Conservation (phyloP, 2,113 vertebrate genomes). For the Acrocephalus kingi region DNA sequence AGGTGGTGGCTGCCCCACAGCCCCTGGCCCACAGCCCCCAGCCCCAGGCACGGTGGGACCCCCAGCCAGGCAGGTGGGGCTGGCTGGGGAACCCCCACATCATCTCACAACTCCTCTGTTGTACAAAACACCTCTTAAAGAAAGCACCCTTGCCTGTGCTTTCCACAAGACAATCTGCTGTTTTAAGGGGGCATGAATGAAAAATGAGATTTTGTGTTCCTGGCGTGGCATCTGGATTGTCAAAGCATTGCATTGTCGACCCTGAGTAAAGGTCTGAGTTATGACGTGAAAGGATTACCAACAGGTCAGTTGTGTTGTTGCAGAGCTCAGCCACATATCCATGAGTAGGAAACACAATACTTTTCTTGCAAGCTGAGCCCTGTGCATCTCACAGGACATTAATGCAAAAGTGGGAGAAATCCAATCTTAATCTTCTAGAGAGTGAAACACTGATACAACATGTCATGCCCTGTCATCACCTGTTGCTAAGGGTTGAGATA, state of each 20-base stretch:
- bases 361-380: neutral
- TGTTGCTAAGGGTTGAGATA: constrained; percentile 49
- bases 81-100: accelerated
- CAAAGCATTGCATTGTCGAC: neutral
- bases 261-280: neutral
- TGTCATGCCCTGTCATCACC: constrained; percentile 53
- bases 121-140: accelerated
- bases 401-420: constrained; percentile 31
- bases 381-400: constrained; percentile 9
- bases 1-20: neutral
- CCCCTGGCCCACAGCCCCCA: neutral
- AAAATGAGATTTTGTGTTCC: neutral
- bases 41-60: neutral
- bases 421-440: constrained; percentile 15
- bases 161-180: neutral
- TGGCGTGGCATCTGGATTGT: neutral
- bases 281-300: neutral
- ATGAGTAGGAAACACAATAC: neutral
- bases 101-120: accelerated
- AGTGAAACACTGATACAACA: constrained; percentile 11
- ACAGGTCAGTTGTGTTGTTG: neutral
- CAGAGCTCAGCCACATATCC: neutral
- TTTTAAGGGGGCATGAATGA: neutral
- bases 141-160: neutral
- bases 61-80: neutral